Evolutionary conservation across 1,140 invertebrate genomes (phyloP), one percentile per base, ranked within the genome.

Genomic region (Kradibia gibbosae): DNA sequence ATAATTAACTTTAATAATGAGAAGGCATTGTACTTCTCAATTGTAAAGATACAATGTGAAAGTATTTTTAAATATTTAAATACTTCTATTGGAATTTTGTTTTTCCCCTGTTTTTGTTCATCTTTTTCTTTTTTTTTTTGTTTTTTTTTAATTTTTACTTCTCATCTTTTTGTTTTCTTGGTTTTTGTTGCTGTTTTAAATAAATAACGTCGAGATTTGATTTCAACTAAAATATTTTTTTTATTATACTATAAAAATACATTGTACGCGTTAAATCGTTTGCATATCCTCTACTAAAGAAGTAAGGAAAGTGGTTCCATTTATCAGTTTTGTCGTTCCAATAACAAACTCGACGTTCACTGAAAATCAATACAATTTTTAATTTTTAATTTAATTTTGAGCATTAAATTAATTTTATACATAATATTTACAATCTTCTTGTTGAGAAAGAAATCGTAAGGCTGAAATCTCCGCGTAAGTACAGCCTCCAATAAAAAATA

Each of bases 401-500:
- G n/a, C n/a, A n/a, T n/a, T 76, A 60, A 39, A 15, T 70, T 82
- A 70, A n/a, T 55, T 75, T 36, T 65, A 39, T 75, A 78, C 45
- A 39, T 73, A 71, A 67, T 60, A 74, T 92, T 91, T 88, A 95
- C 94, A 95, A 84, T 99, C 97, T 91, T 98, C 97, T 90, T 97
- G 95, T 86, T 97, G 96, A 11, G 97, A 96, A 8, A 99, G 92
- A 89, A 97, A 98, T 83, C 98, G 92, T 1, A 99, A 90, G 0
- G 98, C 97, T 3, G 98, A 97, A 85, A 99, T 95, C 91, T 99
- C 98, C 4, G 98, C 96, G 92, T 96, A 99, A 0, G 98, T 99
- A 88, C 98, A 98, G 3, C 98, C 98, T 17, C 98, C 98, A 31
- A 99, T 95, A 88, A 99, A 99, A 88, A 98, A 97, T 0, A 99